Evolutionary conservation across 2,797 vertebrate species (phyloP), one percentile per base, ranked within the genome.

Genomic region (Cottoperca gobio): DNA sequence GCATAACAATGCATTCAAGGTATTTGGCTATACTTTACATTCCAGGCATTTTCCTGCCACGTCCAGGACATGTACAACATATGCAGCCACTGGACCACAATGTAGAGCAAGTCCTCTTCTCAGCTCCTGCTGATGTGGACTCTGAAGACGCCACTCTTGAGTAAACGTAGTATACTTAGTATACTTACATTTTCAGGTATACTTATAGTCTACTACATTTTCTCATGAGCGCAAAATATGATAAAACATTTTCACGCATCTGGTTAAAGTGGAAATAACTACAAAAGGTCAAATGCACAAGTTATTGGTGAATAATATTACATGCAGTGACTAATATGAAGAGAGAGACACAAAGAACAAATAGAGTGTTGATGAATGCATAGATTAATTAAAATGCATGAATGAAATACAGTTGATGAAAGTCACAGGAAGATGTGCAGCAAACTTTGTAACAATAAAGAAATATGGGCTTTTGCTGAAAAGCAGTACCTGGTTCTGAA

Each of bases 101-200:
- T 50, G 84, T 4, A 31, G 24, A 31, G 11, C 45, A 35, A 31
- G 43, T 71, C 37, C 11, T 57, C 59, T 46, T 80, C 17, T 42
- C 10, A 26, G 43, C 21, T 60, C 14, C 5, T 37, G 68, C 61
- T 70, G 53, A 55, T 46, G 23, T 55, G 33, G n/a, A 50, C 24
- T 58, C n/a, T 52, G 70, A 74, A 63, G 72, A 63, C 19, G 78
- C 82, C 52, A 55, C 82, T 83, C 92, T 85, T 93, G 84, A 92
- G 93, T 93, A 94, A 95, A 95, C 91, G 91, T 95, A 95, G 93
- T 94, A 92, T 94, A 95, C 94, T 94, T 94, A 94, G 94, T 95
- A 94, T 95, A 94, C 94, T 75, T 54, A 66, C 16, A 87, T 31
- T 72, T 72, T 79, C 48, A 94, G 67, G 93, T 95, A 94, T 93